These are phyloP conservation scores for Poliocrania exsul DNA, from an alignment of 2,797 vertebrate genomes.

Conservation along the genomic window DNA sequence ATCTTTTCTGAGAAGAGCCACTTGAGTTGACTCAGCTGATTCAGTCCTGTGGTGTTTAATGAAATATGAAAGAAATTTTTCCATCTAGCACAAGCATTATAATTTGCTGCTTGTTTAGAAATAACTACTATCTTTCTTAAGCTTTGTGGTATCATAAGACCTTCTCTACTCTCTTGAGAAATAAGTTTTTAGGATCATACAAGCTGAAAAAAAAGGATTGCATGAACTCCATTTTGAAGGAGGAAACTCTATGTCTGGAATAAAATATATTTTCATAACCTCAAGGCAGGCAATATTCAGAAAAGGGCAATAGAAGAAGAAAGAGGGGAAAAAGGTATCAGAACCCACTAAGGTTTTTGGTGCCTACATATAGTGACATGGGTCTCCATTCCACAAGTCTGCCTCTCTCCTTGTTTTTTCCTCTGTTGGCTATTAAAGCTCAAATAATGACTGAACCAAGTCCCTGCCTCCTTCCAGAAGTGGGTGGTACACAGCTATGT, in stretches of 20 bases:
- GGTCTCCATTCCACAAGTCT: fast-evolving
- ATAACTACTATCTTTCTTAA: background rate
- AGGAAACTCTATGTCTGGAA: background rate
- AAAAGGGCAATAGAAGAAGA: background rate
- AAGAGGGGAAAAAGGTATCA: background rate
- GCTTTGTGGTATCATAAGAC: background rate
- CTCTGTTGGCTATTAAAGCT: background rate
- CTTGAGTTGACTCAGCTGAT: conserved; percentile 8
- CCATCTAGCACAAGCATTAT: background rate
- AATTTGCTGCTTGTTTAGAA: conserved; percentile 3
- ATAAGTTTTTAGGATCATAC: background rate
- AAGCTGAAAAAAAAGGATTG: background rate
- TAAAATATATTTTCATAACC: background rate
- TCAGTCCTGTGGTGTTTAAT: background rate
- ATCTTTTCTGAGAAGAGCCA: conserved; percentile 6
- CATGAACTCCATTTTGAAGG: background rate
- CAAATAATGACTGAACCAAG: background rate
- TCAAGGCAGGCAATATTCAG: background rate
- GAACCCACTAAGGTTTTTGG: background rate
- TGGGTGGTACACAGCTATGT: background rate
- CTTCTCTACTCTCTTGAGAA: background rate
- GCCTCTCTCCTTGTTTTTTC: background rate
- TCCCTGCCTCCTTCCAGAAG: background rate
- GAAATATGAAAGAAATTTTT: background rate
- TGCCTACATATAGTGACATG: background rate